These are phyloP conservation scores for Microplitis manilae DNA, from an alignment of 2,888 invertebrate species.

Conservation along the genomic window DNA sequence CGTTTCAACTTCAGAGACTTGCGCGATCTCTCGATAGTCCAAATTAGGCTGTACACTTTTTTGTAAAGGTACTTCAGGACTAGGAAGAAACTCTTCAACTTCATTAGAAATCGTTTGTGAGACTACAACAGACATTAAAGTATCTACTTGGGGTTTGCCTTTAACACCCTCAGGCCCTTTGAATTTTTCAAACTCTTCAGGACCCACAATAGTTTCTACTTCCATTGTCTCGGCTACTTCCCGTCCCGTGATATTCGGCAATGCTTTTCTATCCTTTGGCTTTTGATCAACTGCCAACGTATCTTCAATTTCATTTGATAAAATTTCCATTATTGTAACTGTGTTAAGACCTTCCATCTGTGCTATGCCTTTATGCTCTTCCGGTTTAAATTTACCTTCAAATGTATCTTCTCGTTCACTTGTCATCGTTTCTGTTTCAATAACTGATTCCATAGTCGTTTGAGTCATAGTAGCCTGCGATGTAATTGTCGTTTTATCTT, in stretches of 20 bases:
- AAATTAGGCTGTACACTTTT: conserved; percentile 67
- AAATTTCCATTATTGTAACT: conserved; percentile 59
- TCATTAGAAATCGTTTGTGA: conserved; percentile 58
- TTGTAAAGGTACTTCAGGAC: conserved; percentile 57
- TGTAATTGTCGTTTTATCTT: conserved; percentile 53
- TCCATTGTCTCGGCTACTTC: conserved; percentile 70
- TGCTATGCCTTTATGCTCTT: conserved; percentile 59
- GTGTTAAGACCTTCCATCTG: conserved; percentile 58
- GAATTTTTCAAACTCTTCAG: conserved; percentile 54
- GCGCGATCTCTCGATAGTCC: conserved; percentile 61
- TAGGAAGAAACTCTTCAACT: conserved; percentile 53
- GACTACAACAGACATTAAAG: conserved; percentile 55
- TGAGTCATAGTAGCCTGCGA: conserved; percentile 59
- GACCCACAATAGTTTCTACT: conserved; percentile 58
- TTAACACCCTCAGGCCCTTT: conserved; percentile 53
- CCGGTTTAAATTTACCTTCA: conserved; percentile 54
- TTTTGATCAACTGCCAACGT: conserved; percentile 50
- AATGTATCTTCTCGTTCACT: conserved; percentile 70
- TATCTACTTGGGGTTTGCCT: conserved; percentile 58
- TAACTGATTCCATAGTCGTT: conserved; percentile 55
- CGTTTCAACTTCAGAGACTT: conserved; percentile 59
- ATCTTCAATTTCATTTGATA: conserved; percentile 60
- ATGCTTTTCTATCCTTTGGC: conserved; percentile 61
- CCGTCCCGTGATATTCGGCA: conserved; percentile 60
- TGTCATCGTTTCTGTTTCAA: conserved; percentile 61